phyloP scores from a whole-genome alignment of 2,797 vertebrate species.

The Molossus alvarezi region DNA sequence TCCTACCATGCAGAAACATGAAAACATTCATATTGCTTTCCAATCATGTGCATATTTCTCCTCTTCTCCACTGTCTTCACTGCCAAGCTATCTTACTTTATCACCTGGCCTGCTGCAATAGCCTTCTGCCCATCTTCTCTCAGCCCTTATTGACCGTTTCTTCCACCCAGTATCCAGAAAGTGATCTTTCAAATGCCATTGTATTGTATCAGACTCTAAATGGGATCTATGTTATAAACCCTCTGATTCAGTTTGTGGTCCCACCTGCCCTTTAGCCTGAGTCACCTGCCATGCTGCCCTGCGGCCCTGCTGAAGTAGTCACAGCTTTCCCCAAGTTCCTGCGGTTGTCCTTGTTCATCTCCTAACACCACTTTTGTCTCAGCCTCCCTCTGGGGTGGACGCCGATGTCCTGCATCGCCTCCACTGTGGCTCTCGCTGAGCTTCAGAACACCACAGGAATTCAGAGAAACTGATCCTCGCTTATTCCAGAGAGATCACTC shows the following conservation, averaged over 20 bases:
- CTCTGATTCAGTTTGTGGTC: neutral
- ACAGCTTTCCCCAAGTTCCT: neutral
- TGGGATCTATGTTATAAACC: neutral
- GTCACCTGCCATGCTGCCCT: neutral
- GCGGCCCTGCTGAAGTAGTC: neutral
- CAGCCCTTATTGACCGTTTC: neutral
- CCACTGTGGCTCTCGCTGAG: neutral
- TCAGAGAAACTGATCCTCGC: neutral
- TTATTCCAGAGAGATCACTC: neutral
- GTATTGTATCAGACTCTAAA: neutral
- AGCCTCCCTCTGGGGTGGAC: neutral
- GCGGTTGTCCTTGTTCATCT: neutral
- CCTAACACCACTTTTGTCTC: neutral
- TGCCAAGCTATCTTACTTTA: neutral
- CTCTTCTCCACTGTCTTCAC: neutral
- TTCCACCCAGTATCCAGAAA: neutral
- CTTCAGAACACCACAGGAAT: neutral
- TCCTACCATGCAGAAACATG: neutral
- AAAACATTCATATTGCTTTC: neutral
- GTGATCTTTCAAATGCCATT: neutral
- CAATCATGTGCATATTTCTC: neutral
- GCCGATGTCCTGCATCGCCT: neutral
- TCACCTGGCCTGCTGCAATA: neutral
- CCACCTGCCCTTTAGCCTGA: neutral
- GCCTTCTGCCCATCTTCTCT: neutral